A percentile compares a stretch with the other conserved stretches of the same genome.
Conservation (phyloP, 2,113 vertebrate species). For the Nanorana parkeri region DNA sequence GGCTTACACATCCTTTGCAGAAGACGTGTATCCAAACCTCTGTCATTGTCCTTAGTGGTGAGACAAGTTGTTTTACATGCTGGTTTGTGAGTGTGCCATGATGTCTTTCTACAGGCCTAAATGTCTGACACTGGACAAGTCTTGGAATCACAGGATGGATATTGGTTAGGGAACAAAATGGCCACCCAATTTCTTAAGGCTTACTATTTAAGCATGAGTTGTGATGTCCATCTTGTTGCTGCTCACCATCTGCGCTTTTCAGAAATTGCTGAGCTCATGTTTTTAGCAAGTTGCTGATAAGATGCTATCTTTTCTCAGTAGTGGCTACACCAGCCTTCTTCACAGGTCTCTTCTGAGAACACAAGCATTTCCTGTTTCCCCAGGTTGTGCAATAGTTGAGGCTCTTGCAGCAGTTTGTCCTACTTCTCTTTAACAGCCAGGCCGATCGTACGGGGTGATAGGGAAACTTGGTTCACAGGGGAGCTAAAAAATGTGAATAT, state of each 20-base stretch:
- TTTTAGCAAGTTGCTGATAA: not conserved
- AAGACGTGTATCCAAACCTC: too few relatives aligned
- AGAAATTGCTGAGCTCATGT: slow-evolving; percentile 3
- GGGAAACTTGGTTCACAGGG: slow-evolving; percentile 58
- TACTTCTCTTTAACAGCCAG: slow-evolving; percentile 70
- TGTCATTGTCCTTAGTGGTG: too few relatives aligned
- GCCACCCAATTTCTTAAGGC: too few relatives aligned
- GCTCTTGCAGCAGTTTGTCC: slow-evolving; percentile 63
- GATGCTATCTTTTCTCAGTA: not conserved
- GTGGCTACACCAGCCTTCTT: not conserved
- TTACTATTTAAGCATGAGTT: too few relatives aligned
- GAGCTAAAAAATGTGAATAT: slow-evolving; percentile 63
- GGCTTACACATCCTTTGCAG: too few relatives aligned
- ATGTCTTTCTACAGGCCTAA: too few relatives aligned
- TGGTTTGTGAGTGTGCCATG: too few relatives aligned
- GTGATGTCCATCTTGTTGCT: not conserved
- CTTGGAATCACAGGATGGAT: too few relatives aligned
- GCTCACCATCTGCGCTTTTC: not conserved
- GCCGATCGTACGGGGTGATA: slow-evolving; percentile 75
- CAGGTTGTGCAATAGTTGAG: slow-evolving; percentile 59
- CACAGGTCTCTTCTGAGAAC: slow-evolving; percentile 18
- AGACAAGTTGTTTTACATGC: too few relatives aligned
- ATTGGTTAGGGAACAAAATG: too few relatives aligned
- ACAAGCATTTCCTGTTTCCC: slow-evolving; percentile 61
- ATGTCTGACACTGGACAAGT: too few relatives aligned